Base-by-base conservation (phyloP, 92 coral and sea anemone genomes). In the Zoanthus sansibaricus region DNA sequence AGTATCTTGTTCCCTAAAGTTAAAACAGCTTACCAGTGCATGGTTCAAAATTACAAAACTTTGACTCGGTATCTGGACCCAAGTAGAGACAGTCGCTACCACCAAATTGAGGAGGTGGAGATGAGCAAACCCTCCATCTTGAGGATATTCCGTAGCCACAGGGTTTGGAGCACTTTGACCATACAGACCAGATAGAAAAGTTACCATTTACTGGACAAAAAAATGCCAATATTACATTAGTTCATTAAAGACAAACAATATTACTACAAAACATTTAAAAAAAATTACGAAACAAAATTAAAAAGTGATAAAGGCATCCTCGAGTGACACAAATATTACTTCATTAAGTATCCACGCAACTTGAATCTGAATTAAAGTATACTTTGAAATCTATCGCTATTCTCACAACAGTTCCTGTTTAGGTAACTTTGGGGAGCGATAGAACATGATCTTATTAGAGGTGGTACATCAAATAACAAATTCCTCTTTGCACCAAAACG, bases 61-160 rank as follows among this genome's bases (percentile, higher is more conserved):
- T 80, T 15, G 85, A 62, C 31, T 80, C 85, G 62, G 85, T 80
- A 80, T 80, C 85, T 18, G 85, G 46, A 54, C 85, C 85, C 74
- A 62, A 72, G 25, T 42, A 80, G 21, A 64, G 18, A 37, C 85
- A 80, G 61, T 80, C 85, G 15, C 75, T 75, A 10, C 85, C 85
- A 80, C 85, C 75, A 80, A 80, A 80, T 58, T 80, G 85, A 54
- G 85, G 85, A 44, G 85, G 47, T 46, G 85, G 85, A 0, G 75
- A 80, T 21, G 85, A 80, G 75, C 85, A 80, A 16, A 75, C 75
- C 17, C 85, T 46, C 85, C 85, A 80, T 44, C 85, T 80, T 80
- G 85, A 20, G 14, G 72, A 64, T 14, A 80, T 20, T 14, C 85
- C 85, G 45, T 80, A 80, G 1, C 85, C 85, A 68, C 85, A 80